Evolutionary conservation across 2,888 invertebrate species (phyloP), one percentile per base, ranked within the genome.

Genomic region (Patella caerulea): DNA sequence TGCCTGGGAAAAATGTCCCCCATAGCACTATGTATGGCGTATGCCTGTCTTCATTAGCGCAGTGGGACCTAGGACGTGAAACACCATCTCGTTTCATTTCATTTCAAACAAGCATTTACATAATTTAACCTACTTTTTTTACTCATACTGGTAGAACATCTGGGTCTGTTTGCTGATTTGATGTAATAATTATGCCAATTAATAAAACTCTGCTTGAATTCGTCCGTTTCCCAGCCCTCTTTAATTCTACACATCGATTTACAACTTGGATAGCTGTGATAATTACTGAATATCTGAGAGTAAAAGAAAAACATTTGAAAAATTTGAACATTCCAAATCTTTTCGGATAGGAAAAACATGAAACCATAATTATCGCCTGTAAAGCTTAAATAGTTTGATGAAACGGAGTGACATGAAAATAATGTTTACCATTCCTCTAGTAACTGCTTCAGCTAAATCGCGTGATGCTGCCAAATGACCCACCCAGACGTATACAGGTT

Each of bases 401-500:
- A 45, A 45, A 45, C 7, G 45, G 45, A 1, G 7, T 45, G 45
- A 45, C 45, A 45, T 3, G 34, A 45, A 75, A 14, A 12, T 17
- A 24, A n/a, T 24, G 76, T 75, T 76, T 77, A 88, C 88, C 86
- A 83, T 81, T 74, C 83, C 87, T 75, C 86, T 80, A 15, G 78
- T 77, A 12, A 88, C 53, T 12, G 86, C 86, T 72, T 82, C 76
- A 70, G 78, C 73, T 7, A 84, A 59, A 3, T 82, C 83, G 12
- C 82, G 80, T 56, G 83, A 81, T 65, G 79, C 81, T 15, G 86
- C 85, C 19, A 80, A 75, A 2, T 78, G 76, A 15, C 88, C 88
- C 1, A 87, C 85, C 88, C 88, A 88, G 3, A 88, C 80, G 72
- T 83, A 85, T 15, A 88, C 9, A 0, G 87, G 84, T 24, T 74